Evolutionary conservation across 1,140 invertebrate genomes (phyloP).

Genomic region (Chrysopa pallens): DNA sequence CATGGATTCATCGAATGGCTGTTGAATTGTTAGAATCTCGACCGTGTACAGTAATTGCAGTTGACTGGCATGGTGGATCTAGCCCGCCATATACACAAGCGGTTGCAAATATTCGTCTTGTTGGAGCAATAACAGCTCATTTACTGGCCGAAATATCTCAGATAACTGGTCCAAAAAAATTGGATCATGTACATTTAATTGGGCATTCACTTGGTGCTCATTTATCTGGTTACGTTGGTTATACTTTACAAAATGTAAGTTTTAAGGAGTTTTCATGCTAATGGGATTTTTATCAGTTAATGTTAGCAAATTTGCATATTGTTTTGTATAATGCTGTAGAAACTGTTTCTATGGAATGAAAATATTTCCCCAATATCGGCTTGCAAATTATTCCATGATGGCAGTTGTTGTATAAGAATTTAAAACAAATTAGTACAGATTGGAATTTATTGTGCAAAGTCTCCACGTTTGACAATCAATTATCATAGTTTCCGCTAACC

Average conservation of each 20-base stretch:
- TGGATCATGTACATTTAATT: conserved; percentile 60
- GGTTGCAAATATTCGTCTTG: conserved; percentile 73
- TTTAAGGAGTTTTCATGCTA: no score
- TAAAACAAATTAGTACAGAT: no score
- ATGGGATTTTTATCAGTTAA: no score
- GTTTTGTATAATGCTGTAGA: no score
- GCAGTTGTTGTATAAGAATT: no score
- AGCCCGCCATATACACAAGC: conserved; percentile 78
- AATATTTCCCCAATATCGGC: no score
- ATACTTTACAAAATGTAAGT: conserved; percentile 39
- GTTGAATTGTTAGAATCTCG: conserved; percentile 43
- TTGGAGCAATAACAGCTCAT: conserved; percentile 65
- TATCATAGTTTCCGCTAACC: no score
- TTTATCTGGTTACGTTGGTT: conserved; percentile 65
- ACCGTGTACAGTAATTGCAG: conserved; percentile 52
- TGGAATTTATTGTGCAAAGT: no score
- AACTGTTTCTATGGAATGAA: no score
- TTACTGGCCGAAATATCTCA: conserved; percentile 33
- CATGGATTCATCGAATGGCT: conserved; percentile 45
- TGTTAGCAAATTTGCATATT: no score
- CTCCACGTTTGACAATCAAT: no score
- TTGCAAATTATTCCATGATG: no score
- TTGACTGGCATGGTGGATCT: conserved; percentile 74
- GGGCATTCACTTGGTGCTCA: conserved; percentile 84
- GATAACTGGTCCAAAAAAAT: conserved; percentile 20